Evolutionary conservation across 2,888 invertebrate genomes (phyloP).

Genomic region (Drosophila dives): DNA sequence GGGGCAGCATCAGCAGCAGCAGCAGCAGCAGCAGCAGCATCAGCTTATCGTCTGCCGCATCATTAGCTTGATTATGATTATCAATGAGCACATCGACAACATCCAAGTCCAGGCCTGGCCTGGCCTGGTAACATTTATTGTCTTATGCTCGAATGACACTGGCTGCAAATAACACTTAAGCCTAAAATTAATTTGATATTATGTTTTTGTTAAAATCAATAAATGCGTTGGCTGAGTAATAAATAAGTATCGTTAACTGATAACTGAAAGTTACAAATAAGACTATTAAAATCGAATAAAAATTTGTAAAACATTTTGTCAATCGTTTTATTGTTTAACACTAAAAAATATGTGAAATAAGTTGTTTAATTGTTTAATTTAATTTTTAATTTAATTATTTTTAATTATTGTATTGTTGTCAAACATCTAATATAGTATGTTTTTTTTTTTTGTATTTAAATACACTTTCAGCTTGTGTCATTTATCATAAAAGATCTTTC

Average conservation of each 20-base stretch:
- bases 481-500: too few relatives aligned
- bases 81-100: conserved; percentile 71
- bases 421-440: too few relatives aligned
- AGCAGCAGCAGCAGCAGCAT: conserved; percentile 43
- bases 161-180: conserved; percentile 4
- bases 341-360: too few relatives aligned
- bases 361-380: too few relatives aligned
- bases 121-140: not conserved
- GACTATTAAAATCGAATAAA: not conserved
- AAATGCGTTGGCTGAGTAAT: not conserved
- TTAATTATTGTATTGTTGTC: too few relatives aligned
- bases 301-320: not conserved
- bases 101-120: conserved; percentile 17
- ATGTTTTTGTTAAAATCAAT: not conserved
- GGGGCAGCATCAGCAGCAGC: conserved; percentile 9
- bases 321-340: too few relatives aligned
- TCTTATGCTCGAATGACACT: conserved; percentile 36
- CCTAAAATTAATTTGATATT: not conserved
- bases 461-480: too few relatives aligned
- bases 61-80: conserved; percentile 81
- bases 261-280: not conserved
- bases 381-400: too few relatives aligned
- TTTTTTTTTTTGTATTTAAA: too few relatives aligned
- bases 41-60: conserved; percentile 73
- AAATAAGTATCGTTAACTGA: not conserved